Percentiles rank a stretch among this genome's conserved stretches.
phyloP scores from a whole-genome alignment of 2,113 vertebrate genomes.

The Seriola aureovittata region DNA sequence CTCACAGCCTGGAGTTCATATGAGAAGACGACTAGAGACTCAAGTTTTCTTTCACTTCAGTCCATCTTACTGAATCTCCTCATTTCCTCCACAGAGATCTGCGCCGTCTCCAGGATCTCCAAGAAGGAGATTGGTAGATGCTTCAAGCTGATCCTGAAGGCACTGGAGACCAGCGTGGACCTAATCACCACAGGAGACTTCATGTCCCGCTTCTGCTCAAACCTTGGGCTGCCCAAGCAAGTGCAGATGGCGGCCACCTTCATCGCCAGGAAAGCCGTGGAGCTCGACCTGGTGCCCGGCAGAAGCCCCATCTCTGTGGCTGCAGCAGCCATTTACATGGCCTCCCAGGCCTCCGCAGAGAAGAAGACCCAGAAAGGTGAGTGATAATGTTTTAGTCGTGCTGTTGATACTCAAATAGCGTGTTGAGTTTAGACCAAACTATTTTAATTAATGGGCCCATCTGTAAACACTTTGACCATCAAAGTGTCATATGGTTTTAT shows the following conservation, averaged over 20 bases:
- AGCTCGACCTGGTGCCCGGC: slow-evolving; percentile 96
- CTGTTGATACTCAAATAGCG: no score
- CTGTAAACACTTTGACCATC: no score
- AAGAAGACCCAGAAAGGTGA: slow-evolving; percentile 99
- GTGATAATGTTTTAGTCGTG: neutral
- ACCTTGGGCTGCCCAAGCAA: slow-evolving; percentile 96
- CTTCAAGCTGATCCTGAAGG: slow-evolving; percentile 98
- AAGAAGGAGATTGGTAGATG: slow-evolving; percentile 99
- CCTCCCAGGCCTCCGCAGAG: slow-evolving; percentile 97
- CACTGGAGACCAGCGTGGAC: slow-evolving; percentile 98
- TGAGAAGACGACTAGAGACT: no score
- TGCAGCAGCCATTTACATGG: slow-evolving; percentile 99
- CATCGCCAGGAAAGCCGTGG: slow-evolving; percentile 96
- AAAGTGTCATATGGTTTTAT: no score
- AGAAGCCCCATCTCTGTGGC: slow-evolving; percentile 98
- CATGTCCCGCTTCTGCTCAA: slow-evolving; percentile 99
- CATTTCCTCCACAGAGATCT: slow-evolving; percentile 90
- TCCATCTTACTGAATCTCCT: neutral
- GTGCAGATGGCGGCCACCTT: slow-evolving; percentile 98
- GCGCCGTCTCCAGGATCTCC: slow-evolving; percentile 97
- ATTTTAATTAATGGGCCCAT: no score
- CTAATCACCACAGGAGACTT: slow-evolving; percentile 99
- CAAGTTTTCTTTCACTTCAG: neutral
- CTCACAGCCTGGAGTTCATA: no score
- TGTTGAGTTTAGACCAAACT: no score